Evolutionary conservation across 2,113 vertebrate species (phyloP).

Genomic region (Eudyptes chrysolophus): DNA sequence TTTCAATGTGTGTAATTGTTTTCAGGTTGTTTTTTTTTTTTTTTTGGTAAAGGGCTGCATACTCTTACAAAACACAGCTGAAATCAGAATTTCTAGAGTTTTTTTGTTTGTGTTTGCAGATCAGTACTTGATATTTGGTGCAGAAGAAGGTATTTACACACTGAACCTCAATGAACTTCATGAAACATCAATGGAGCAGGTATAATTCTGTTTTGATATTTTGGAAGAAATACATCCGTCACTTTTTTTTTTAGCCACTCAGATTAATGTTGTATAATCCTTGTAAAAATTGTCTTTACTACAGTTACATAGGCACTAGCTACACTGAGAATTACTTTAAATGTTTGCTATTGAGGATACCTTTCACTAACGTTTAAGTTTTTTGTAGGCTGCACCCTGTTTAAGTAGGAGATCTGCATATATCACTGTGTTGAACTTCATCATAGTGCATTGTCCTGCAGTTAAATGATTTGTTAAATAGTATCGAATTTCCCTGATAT

Average conservation of each 20-base stretch:
- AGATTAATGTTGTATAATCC: neutral
- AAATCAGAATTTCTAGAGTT: neutral
- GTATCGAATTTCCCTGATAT: neutral
- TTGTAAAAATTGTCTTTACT: neutral
- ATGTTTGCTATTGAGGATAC: neutral
- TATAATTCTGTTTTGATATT: conserved; percentile 41
- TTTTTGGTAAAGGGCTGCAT: neutral
- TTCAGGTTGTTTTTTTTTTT: neutral
- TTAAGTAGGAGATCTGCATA: neutral
- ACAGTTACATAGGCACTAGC: neutral
- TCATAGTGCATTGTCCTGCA: neutral
- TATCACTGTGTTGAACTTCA: neutral
- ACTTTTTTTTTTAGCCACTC: neutral
- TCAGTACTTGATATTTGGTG: conserved; percentile 98
- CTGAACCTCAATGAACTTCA: conserved; percentile 98
- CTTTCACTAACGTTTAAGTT: neutral
- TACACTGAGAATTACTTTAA: neutral
- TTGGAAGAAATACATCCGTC: neutral
- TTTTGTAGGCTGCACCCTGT: neutral
- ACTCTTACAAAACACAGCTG: neutral
- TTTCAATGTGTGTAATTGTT: neutral
- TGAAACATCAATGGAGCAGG: conserved; percentile 98
- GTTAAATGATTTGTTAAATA: neutral
- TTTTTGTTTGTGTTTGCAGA: conserved; percentile 76
- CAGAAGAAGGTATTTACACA: conserved; percentile 97